A percentile compares a stretch with the other conserved stretches of the same genome.
These are phyloP conservation scores for Parazoanthus swiftii DNA, from an alignment of 92 coral and sea anemone species.

Conservation along the genomic window DNA sequence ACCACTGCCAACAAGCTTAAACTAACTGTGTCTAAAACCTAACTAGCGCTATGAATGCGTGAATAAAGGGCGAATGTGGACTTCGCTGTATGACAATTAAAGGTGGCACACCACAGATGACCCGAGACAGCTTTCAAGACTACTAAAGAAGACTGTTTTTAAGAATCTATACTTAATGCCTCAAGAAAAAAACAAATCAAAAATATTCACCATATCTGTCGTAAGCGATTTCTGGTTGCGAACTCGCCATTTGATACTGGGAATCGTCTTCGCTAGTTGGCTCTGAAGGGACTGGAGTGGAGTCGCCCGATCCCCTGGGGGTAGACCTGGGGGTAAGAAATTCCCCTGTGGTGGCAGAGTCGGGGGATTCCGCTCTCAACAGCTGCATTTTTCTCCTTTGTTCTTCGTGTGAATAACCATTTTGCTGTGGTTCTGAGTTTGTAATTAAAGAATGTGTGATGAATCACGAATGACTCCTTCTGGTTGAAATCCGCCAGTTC, in stretches of 20 bases:
- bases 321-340: constrained; percentile 61
- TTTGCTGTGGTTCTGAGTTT: constrained; percentile 34
- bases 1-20: not conserved
- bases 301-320: constrained; percentile 61
- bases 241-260: constrained; percentile 28
- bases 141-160: not conserved
- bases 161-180: not conserved
- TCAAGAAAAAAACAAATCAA: not conserved
- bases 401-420: constrained; percentile 29
- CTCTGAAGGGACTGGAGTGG: constrained; percentile 68
- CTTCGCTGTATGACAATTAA: not conserved
- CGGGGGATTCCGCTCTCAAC: constrained; percentile 61
- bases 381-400: constrained; percentile 39
- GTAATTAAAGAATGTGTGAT: constrained; percentile 1
- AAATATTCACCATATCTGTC: constrained; percentile 44
- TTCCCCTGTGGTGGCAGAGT: constrained; percentile 69
- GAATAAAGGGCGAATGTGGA: not conserved
- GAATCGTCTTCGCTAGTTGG: constrained; percentile 41
- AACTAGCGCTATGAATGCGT: not conserved
- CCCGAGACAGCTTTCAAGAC: not conserved
- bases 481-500: not conserved
- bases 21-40: no score
- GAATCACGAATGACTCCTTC: not conserved
- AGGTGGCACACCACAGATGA: no score
- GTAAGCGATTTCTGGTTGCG: constrained; percentile 26